phyloP scores from a whole-genome alignment of 1,140 invertebrate genomes.

The Caerostris extrusa region DNA sequence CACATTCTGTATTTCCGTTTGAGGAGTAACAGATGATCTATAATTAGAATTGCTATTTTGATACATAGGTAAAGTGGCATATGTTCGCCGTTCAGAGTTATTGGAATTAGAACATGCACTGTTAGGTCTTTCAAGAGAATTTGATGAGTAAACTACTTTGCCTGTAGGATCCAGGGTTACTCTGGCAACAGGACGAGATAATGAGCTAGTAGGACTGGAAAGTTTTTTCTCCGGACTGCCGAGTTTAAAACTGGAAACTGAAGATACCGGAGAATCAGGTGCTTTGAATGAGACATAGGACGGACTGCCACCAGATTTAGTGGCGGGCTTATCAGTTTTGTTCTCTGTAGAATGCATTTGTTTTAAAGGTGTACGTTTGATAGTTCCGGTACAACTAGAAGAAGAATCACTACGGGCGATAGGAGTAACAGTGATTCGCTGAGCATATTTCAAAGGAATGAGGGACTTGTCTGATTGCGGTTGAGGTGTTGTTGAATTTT shows the following conservation, averaged over 20 bases:
- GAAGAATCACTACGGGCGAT: constrained; percentile 79
- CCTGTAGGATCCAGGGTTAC: constrained; percentile 93
- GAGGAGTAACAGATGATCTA: neutral
- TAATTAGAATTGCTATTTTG: neutral
- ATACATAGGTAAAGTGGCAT: constrained; percentile 77
- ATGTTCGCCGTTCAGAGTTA: constrained; percentile 53
- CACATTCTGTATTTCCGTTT: neutral
- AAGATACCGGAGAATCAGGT: constrained; percentile 60
- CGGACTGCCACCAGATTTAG: neutral
- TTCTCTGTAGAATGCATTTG: neutral
- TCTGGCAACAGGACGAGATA: constrained; percentile 83
- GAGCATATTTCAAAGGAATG: constrained; percentile 74
- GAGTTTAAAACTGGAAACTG: neutral
- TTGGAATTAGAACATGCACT: constrained; percentile 85
- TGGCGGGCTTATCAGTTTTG: constrained; percentile 37
- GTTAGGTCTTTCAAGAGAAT: constrained; percentile 89
- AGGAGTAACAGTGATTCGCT: constrained; percentile 79
- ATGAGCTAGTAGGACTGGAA: constrained; percentile 46
- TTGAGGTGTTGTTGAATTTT: neutral
- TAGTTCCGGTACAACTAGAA: constrained; percentile 38
- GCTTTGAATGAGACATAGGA: constrained; percentile 52
- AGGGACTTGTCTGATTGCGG: constrained; percentile 28
- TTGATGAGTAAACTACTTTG: constrained; percentile 93
- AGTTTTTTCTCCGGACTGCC: neutral
- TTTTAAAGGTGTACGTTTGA: constrained; percentile 50